These are phyloP conservation scores for Arbacia lixula DNA, from an alignment of 53 echinoderm and acorn worm species.

Conservation along the genomic window DNA sequence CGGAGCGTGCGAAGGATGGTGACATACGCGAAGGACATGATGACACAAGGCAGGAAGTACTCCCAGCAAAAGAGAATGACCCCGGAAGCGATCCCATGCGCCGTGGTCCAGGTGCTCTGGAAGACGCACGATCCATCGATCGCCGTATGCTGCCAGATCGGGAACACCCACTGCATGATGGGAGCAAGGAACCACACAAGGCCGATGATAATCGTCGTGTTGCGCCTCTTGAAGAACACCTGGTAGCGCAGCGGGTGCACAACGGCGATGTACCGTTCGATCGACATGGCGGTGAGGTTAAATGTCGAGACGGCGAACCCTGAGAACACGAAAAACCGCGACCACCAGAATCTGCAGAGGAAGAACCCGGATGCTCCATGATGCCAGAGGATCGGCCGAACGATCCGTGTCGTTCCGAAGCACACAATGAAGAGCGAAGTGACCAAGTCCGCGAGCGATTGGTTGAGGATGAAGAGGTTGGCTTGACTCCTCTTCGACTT, in stretches of 20 bases:
- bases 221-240: slow-evolving; percentile 62
- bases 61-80: slow-evolving; percentile 77
- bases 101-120: slow-evolving; percentile 55
- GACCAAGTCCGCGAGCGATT: slow-evolving; percentile 75
- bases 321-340: slow-evolving; percentile 76
- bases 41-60: slow-evolving; percentile 62
- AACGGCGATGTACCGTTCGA: slow-evolving; percentile 85
- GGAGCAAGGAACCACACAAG: slow-evolving; percentile 72
- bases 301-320: slow-evolving; percentile 87
- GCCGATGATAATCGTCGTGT: slow-evolving; percentile 56
- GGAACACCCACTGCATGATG: slow-evolving; percentile 74
- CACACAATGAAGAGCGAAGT: slow-evolving; percentile 69
- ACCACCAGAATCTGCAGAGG: slow-evolving; percentile 90
- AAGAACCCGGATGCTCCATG: slow-evolving; percentile 67
- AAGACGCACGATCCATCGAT: slow-evolving; percentile 48
- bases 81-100: slow-evolving; percentile 60
- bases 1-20: slow-evolving; percentile 70
- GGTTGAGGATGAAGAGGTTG: slow-evolving; percentile 84
- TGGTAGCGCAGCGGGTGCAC: slow-evolving; percentile 68
- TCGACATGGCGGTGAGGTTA: slow-evolving; percentile 79
- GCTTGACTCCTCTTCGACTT: slow-evolving; percentile 68
- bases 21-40: slow-evolving; percentile 73
- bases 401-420: slow-evolving; percentile 72
- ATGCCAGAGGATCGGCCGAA: slow-evolving; percentile 33
- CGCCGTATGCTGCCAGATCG: slow-evolving; percentile 73